Conservation (phyloP, 2,888 invertebrate species). For the Eristalis pertinax region DNA sequence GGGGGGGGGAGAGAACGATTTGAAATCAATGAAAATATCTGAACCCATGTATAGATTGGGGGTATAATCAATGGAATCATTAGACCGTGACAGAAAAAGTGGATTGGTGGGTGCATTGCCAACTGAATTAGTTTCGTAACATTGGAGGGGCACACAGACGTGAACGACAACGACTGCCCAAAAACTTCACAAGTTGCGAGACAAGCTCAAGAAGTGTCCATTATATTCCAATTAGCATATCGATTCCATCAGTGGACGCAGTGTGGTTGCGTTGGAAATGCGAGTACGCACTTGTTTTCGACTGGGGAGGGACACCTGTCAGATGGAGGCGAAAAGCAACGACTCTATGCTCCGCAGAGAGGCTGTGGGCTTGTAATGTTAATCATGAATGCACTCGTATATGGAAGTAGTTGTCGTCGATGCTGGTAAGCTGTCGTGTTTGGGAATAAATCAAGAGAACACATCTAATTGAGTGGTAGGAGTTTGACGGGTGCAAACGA, state of each 20-base stretch:
- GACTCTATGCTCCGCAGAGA: neutral
- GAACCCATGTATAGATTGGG: conserved; percentile 2
- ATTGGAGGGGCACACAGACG: conserved; percentile 12
- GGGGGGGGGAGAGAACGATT: neutral
- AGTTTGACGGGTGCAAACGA: neutral
- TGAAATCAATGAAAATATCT: conserved; percentile 4
- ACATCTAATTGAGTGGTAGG: conserved; percentile 42
- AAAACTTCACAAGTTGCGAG: conserved; percentile 51
- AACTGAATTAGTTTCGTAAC: conserved; percentile 6
- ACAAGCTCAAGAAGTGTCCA: conserved; percentile 30
- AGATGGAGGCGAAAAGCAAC: neutral
- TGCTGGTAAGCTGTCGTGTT: conserved; percentile 46
- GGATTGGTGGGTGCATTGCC: conserved; percentile 60
- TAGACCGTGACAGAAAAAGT: conserved; percentile 62
- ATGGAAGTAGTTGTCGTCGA: conserved; percentile 30
- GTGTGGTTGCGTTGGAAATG: conserved; percentile 21
- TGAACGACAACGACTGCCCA: conserved; percentile 20
- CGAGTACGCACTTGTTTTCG: neutral
- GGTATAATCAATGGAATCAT: conserved; percentile 58
- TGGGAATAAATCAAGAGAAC: conserved; percentile 50
- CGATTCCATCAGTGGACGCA: conserved; percentile 18
- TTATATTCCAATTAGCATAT: conserved; percentile 63
- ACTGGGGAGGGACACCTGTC: conserved; percentile 13
- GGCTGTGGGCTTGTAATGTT: conserved; percentile 27
- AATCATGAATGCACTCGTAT: conserved; percentile 23